Evolutionary conservation across 2,797 vertebrate species (phyloP).

Genomic region (Pristis pectinata): DNA sequence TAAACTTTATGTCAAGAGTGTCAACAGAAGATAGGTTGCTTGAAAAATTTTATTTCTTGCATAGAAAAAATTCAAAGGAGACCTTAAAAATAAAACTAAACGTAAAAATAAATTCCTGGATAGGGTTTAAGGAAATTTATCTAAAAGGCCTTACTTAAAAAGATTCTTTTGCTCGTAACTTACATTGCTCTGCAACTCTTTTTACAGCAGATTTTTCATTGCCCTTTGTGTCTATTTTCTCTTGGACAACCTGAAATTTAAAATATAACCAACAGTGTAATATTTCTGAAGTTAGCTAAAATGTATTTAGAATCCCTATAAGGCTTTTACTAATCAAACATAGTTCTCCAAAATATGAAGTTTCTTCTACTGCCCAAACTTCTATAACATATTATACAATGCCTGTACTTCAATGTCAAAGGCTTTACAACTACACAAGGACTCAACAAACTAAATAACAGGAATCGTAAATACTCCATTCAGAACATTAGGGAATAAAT

Average conservation of each 20-base stretch:
- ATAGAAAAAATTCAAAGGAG: background rate
- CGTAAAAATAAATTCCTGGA: background rate
- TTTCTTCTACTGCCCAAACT: background rate
- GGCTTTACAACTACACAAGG: background rate
- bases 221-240: background rate
- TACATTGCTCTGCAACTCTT: background rate
- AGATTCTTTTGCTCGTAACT: background rate
- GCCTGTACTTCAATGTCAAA: background rate
- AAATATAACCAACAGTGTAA: background rate
- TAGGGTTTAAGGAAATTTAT: background rate
- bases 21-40: background rate
- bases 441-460: background rate
- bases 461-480: background rate
- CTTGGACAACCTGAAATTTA: constrained; percentile 5
- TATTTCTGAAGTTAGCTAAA: background rate
- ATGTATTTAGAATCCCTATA: background rate
- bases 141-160: background rate
- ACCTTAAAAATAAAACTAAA: background rate
- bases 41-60: background rate
- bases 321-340: background rate
- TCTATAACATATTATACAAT: background rate
- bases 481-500: background rate
- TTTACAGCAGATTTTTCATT: constrained; percentile 31
- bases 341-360: background rate
- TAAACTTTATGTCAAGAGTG: background rate